These are phyloP conservation scores for Eucidaris tribuloides DNA, from an alignment of 35 echinoderm and acorn worm species.

Conservation along the genomic window DNA sequence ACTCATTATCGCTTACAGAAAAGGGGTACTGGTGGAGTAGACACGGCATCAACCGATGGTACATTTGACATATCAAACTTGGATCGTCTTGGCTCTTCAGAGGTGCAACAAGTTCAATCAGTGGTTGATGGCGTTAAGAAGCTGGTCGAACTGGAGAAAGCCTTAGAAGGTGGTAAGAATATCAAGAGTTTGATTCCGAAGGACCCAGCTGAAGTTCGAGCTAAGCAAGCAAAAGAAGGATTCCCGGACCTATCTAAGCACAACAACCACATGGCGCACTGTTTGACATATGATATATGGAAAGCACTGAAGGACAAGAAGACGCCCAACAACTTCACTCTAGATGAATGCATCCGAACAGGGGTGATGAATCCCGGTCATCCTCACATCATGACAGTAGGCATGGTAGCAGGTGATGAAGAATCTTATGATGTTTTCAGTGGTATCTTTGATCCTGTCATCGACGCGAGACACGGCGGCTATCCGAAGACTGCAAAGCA, in stretches of 20 bases:
- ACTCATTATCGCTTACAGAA: conserved; percentile 82
- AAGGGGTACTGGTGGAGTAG: conserved; percentile 95
- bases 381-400: conserved; percentile 99
- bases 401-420: conserved; percentile 97
- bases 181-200: conserved; percentile 55
- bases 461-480: conserved; percentile 90
- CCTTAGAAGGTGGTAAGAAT: conserved; percentile 58
- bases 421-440: conserved; percentile 89
- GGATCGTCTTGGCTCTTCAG: conserved; percentile 90
- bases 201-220: conserved; percentile 8
- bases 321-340: conserved; percentile 66
- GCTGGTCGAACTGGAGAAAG: conserved; percentile 84
- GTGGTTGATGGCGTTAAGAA: conserved; percentile 85
- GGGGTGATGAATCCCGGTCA: conserved; percentile 93
- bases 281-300: conserved; percentile 77
- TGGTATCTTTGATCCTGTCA: conserved; percentile 94
- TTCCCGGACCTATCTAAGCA: conserved; percentile 94
- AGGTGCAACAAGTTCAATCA: conserved; percentile 89
- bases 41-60: conserved; percentile 94
- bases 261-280: conserved; percentile 93
- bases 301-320: conserved; percentile 74
- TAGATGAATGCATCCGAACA: conserved; percentile 71
- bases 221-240: conserved; percentile 36
- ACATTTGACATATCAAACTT: conserved; percentile 96
- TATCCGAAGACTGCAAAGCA: conserved; percentile 82